Base-by-base conservation (phyloP, 2,888 invertebrate genomes). In the Chesias legatella region DNA sequence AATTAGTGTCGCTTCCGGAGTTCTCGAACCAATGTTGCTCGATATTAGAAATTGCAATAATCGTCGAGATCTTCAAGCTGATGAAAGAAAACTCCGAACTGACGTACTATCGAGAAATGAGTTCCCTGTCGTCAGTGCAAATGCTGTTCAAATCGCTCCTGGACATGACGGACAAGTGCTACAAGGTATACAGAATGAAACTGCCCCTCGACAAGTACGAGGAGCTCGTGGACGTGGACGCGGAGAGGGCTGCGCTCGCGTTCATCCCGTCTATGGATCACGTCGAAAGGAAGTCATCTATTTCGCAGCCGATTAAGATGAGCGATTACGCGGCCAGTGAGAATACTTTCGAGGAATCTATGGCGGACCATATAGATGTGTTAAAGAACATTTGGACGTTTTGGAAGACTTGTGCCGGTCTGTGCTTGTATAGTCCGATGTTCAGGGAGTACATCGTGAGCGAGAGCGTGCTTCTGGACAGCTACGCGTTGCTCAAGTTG, bases 11-110 rank as follows among this genome's bases (percentile, higher is more conserved):
- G 0, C 66, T 90, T 30, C 72, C 88, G 0, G 80, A 88, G 32
- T 92, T 92, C 49, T 89, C 90, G 0, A 89, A 89, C 46, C 88
- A 88, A 42, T 90, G 91, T 56, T 92, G 91, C 55, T 79, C 89
- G 1, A 86, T 92, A 26, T 69, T 92, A 9, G 92, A 92, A 63
- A 89, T 91, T 37, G 84, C 89, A 0, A 90, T 91, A 1, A 82
- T 89, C 2, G 90, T 91, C 34, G 91, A 91, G 55, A 90, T 91
- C 30, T 90, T 88, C 60, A 89, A 86, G 43, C 62, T 83, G 2
- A 74, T 73, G 42, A 80, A 78, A 40, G 68, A 81, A 33, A 66
- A 79, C 43, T 68, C 71, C 0, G 78, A 74, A 7, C 43, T 70
- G 43, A 57, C 73, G 1, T 73, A 76, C 49, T 73, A 60, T 23